Evolutionary conservation across 1,140 invertebrate genomes (phyloP).

Genomic region (Sarcophaga bullata): DNA sequence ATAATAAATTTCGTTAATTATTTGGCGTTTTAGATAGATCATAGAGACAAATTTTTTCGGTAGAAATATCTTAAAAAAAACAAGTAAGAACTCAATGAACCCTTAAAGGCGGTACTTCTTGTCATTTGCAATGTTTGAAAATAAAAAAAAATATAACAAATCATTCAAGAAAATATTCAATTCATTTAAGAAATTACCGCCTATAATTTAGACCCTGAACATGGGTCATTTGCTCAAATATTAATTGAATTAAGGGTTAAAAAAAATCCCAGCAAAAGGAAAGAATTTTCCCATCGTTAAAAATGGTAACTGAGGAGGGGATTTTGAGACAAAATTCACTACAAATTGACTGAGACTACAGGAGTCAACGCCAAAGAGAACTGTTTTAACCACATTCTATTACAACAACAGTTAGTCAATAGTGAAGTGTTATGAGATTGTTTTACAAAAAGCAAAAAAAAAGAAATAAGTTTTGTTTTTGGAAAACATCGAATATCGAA

Average conservation of each 20-base stretch:
- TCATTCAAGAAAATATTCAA: neutral
- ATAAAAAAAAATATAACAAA: no score
- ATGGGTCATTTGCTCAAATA: neutral
- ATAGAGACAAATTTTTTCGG: no score
- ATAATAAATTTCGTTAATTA: no score
- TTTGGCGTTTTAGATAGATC: no score
- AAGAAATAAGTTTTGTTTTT: slow-evolving; percentile 17
- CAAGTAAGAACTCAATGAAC: no score
- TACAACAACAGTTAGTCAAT: neutral
- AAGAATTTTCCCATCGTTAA: neutral
- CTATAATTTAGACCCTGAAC: neutral
- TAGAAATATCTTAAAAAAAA: no score
- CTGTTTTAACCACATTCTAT: neutral
- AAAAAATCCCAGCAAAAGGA: neutral
- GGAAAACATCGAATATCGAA: slow-evolving; percentile 36
- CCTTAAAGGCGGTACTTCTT: no score
- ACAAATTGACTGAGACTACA: neutral
- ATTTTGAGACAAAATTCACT: neutral
- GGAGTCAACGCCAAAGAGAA: neutral
- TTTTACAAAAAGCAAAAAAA: neutral
- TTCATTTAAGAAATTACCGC: neutral
- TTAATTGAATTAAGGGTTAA: slow-evolving; percentile 8
- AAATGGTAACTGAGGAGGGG: neutral
- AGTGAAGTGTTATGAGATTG: neutral
- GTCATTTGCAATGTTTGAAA: no score